phyloP scores from a whole-genome alignment of 2,113 vertebrate species.

The Myrmecobius fasciatus region DNA sequence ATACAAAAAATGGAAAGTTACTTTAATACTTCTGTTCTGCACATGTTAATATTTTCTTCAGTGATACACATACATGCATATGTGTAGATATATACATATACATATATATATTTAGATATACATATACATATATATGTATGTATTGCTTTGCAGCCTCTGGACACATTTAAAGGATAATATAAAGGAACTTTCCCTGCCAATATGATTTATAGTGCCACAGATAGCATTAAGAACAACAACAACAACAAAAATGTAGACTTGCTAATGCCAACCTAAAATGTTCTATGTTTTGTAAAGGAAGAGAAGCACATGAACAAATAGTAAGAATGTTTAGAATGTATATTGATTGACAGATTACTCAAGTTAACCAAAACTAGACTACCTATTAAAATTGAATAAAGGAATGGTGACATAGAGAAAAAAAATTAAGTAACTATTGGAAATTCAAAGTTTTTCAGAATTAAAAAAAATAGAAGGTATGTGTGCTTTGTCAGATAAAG shows the following conservation, averaged over 20 bases:
- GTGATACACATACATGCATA: neutral
- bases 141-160: neutral
- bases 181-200: neutral
- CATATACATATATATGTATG: neutral
- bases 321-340: neutral
- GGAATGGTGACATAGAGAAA: neutral
- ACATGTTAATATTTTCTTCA: neutral
- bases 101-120: too few species aligned
- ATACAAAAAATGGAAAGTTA: conserved; percentile 5
- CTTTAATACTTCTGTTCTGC: neutral
- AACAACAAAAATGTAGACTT: neutral
- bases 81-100: neutral
- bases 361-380: neutral
- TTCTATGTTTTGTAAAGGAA: neutral
- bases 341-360: neutral
- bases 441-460: neutral
- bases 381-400: neutral
- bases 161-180: neutral
- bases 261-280: neutral
- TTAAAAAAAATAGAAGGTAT: neutral
- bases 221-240: neutral
- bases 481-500: neutral
- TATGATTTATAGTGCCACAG: neutral
- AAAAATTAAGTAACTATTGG: neutral
- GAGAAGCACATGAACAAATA: neutral